phyloP scores from a whole-genome alignment of 2,113 vertebrate species.

The Maccullochella peelii region DNA sequence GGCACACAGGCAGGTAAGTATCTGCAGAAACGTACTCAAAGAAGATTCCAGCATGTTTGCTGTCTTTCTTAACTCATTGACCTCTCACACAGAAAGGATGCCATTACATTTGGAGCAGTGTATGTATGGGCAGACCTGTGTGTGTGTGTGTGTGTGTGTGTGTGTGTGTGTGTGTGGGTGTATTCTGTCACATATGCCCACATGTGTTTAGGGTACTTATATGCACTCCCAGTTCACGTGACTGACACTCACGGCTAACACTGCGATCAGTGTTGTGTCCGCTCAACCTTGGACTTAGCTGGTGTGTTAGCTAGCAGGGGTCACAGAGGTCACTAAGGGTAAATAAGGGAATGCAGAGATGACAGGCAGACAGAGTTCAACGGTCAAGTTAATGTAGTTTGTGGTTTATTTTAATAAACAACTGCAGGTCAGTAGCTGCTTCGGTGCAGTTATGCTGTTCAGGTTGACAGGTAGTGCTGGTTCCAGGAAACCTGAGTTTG shows the following conservation, averaged over 20 bases:
- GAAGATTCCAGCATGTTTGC: slow-evolving; percentile 36
- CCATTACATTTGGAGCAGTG: slow-evolving; percentile 20
- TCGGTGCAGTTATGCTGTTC: neutral
- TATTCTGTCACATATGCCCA: slow-evolving; percentile 35
- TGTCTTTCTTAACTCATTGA: slow-evolving; percentile 47
- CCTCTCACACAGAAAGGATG: slow-evolving; percentile 43
- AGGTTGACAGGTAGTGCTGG: slow-evolving; percentile 26
- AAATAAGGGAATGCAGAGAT: slow-evolving; percentile 60
- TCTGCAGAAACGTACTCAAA: slow-evolving; percentile 20
- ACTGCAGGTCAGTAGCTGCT: neutral
- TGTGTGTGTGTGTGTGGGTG: slow-evolving; percentile 25
- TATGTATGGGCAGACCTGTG: slow-evolving; percentile 4
- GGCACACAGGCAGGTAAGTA: neutral
- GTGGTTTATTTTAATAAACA: slow-evolving; percentile 12
- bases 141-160: slow-evolving; percentile 16
- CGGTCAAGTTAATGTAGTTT: neutral
- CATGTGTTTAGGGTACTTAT: slow-evolving; percentile 35
- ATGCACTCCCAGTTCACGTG: slow-evolving; percentile 44
- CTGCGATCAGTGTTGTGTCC: slow-evolving; percentile 31
- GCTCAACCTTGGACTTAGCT: slow-evolving; percentile 69
- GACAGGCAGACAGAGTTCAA: slow-evolving; percentile 25
- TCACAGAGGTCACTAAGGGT: slow-evolving; percentile 64
- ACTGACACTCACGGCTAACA: slow-evolving; percentile 7
- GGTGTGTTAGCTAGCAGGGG: slow-evolving; percentile 45
- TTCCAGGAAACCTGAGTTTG: slow-evolving; percentile 19